Conservation (phyloP, 2,113 vertebrate species). For the Myotis brandtii region DNA sequence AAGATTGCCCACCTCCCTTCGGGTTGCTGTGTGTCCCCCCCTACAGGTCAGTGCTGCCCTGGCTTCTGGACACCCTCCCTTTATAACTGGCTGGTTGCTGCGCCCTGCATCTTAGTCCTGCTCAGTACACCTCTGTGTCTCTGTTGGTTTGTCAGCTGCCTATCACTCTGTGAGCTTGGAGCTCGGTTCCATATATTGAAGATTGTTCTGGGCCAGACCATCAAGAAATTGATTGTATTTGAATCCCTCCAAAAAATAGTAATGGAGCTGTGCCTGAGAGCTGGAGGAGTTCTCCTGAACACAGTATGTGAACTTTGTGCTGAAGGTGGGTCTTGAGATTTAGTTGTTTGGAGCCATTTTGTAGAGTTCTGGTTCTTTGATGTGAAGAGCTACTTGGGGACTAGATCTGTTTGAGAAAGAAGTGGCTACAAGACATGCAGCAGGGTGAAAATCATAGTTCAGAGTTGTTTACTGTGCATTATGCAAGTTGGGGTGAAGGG, state of each 20-base stretch:
- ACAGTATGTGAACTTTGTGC: not conserved
- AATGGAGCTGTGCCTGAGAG: not conserved
- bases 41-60: not conserved
- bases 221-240: not conserved
- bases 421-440: not conserved
- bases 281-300: not conserved
- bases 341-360: not conserved
- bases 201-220: not conserved
- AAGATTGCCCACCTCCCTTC: no score
- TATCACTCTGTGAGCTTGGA: not conserved
- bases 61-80: not conserved
- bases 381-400: not conserved
- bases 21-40: not conserved
- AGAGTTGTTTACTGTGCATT: not conserved
- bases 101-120: rapidly evolving
- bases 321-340: not conserved
- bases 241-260: not conserved
- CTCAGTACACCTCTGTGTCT: not conserved
- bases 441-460: not conserved
- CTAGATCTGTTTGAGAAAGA: not conserved
- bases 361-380: not conserved
- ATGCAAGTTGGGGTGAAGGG: not conserved
- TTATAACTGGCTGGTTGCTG: not conserved
- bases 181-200: not conserved
- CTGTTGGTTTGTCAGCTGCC: not conserved